Percentiles rank a stretch among this genome's conserved stretches.
phyloP scores from a whole-genome alignment of 2,797 vertebrate genomes.

The Dryobates pubescens region DNA sequence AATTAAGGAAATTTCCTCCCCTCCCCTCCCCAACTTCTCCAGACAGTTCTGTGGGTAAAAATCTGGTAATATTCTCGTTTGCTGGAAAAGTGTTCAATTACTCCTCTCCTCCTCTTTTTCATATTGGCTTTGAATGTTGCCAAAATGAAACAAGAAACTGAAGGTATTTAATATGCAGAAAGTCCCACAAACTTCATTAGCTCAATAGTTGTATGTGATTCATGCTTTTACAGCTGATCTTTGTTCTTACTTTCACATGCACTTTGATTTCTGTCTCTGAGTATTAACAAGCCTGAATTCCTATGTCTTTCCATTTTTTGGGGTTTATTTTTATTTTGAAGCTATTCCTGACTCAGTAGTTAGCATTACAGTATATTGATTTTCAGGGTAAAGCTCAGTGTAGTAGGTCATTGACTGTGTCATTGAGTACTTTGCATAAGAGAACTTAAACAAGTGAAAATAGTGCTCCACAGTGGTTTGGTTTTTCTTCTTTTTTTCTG shows the following conservation, averaged over 20 bases:
- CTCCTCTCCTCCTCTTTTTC: not conserved
- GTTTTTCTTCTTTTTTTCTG: not conserved
- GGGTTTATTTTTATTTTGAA: not conserved
- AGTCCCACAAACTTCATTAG: not conserved
- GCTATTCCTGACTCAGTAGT: not conserved
- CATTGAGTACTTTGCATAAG: not conserved
- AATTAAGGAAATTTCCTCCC: not conserved
- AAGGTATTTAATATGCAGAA: not conserved
- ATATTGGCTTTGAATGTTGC: not conserved
- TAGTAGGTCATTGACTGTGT: not conserved
- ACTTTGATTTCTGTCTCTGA: not conserved
- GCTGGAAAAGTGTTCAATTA: not conserved
- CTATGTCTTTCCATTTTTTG: not conserved
- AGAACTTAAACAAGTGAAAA: slow-evolving; percentile 38
- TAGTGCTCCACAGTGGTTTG: not conserved
- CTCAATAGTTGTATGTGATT: not conserved
- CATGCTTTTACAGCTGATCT: not conserved
- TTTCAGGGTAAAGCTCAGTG: not conserved
- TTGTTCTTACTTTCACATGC: not conserved
- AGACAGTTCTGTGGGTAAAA: not conserved
- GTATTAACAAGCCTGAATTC: not conserved
- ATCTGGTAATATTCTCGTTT: not conserved
- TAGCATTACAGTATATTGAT: not conserved
- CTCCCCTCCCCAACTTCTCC: not conserved
- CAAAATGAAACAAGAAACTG: not conserved